A percentile compares a stretch with the other conserved stretches of the same genome.
Conservation (phyloP, 1,140 invertebrate species). For the Drosophila ambigua region DNA sequence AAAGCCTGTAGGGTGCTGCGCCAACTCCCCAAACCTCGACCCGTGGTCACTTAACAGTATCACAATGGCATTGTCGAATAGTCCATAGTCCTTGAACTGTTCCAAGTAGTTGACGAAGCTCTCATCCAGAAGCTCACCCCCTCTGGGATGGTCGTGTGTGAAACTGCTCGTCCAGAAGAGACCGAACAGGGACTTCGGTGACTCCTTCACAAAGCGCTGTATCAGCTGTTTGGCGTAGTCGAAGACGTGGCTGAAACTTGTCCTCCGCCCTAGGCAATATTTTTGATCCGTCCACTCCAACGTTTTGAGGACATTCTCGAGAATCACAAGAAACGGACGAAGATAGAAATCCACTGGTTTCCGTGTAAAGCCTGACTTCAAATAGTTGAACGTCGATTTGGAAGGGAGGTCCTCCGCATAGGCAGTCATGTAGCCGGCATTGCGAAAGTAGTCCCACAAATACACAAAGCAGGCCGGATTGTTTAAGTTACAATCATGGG, state of each 20-base stretch:
- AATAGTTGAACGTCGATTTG: conserved; percentile 92
- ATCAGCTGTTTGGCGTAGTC: conserved; percentile 82
- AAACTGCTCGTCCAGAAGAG: too few species aligned
- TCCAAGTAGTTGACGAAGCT: conserved; percentile 85
- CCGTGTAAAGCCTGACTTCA: conserved; percentile 89
- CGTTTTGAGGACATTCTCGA: conserved; percentile 61
- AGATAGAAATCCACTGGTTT: conserved; percentile 93
- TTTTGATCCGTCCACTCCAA: not conserved
- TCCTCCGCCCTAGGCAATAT: conserved; percentile 85
- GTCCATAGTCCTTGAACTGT: conserved; percentile 85
- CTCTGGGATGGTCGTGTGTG: too few species aligned
- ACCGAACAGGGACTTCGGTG: conserved; percentile 83
- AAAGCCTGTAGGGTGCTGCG: conserved; percentile 87
- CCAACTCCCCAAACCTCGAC: conserved; percentile 91
- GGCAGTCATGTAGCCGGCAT: conserved; percentile 89
- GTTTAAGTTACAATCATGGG: conserved; percentile 84
- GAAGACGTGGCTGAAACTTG: conserved; percentile 40
- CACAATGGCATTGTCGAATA: conserved; percentile 88
- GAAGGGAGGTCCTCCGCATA: conserved; percentile 90
- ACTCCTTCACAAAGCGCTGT: conserved; percentile 51
- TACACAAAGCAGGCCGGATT: conserved; percentile 85
- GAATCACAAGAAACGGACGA: conserved; percentile 88
- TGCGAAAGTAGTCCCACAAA: conserved; percentile 90
- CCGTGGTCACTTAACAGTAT: conserved; percentile 96
- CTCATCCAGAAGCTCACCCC: conserved; percentile 84